Conservation (phyloP, 2,888 invertebrate genomes). For the Erpobdella octoculata region DNA sequence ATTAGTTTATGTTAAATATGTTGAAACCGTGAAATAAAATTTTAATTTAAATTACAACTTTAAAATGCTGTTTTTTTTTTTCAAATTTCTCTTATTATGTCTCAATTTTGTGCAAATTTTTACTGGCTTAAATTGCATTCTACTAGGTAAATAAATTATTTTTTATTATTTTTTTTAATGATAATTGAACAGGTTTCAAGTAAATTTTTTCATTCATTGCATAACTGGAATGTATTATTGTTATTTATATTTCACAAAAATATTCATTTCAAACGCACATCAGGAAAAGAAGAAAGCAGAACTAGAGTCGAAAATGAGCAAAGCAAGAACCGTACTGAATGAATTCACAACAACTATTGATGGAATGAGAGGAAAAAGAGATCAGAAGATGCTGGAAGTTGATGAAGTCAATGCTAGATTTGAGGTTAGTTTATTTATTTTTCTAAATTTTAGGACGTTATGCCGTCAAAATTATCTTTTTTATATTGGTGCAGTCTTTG, state of each 20-base stretch:
- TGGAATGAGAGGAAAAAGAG: conserved; percentile 72
- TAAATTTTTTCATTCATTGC: too few relatives aligned
- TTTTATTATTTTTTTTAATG: neutral
- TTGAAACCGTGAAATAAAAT: neutral
- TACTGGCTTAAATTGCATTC: neutral
- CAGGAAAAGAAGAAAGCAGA: conserved; percentile 69
- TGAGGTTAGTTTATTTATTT: conserved; percentile 14
- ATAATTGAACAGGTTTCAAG: neutral
- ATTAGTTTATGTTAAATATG: neutral
- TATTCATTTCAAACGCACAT: conserved; percentile 37
- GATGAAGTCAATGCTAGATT: conserved; percentile 38
- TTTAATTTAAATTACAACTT: neutral
- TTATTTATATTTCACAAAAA: too few relatives aligned
- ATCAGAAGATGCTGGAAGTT: conserved; percentile 65
- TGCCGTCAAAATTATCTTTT: neutral
- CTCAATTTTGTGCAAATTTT: neutral
- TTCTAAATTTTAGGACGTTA: neutral
- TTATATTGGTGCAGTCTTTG: neutral
- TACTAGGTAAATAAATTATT: neutral
- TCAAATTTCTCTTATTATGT: neutral
- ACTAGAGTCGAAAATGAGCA: conserved; percentile 69
- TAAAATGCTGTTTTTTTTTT: neutral
- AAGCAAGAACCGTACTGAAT: conserved; percentile 73
- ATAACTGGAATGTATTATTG: too few relatives aligned
- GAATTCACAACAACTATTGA: conserved; percentile 88